Base-by-base conservation (phyloP, 2,113 vertebrate genomes). In the Prolemur simus region DNA sequence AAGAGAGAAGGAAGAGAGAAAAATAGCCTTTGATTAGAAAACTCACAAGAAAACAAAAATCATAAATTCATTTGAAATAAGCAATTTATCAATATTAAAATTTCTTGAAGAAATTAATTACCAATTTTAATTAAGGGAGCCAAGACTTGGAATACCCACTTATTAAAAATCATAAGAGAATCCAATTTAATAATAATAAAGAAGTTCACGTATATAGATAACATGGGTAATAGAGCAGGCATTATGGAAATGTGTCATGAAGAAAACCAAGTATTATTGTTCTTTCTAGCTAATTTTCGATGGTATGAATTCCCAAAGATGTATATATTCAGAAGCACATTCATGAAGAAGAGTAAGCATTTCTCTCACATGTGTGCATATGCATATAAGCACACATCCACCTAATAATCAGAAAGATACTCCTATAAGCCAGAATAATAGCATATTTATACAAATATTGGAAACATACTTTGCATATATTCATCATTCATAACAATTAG, bases 1-100 rank as follows among this genome's bases (percentile, higher is more conserved):
- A 81, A 87, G 34, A 94, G 45, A 39, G 27, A 63, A 68, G 58
- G 39, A 68, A 78, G n/a, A 84, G 17, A 84, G 25, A 15, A 91
- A 93, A 88, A 68, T 29, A 34, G 0, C 2, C 13, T 89, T 89
- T 87, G 78, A 80, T 89, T 88, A 81, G 49, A 93, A 96, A 96
- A 94, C 27, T 52, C 66, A 47, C 60, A 63, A 85, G 60, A 83
- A 77, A 83, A 29, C 8, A 74, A 94, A 68, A 58, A 76, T 81
- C 18, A 47, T 69, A 77, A 88, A 92, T 88, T 86, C 49, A 91
- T 91, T 94, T 85, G 77, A 91, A 95, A 64, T 82, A 91, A 89
- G 25, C 77, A 60, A 66, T 73, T 94, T 47, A n/a, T 73, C 71
- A 94, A 54, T 34, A 69, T 87, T 87, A 87, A 93, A 95, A 89